phyloP scores from a whole-genome alignment of 2,113 vertebrate species.

The Sclerurus mexicanus region DNA sequence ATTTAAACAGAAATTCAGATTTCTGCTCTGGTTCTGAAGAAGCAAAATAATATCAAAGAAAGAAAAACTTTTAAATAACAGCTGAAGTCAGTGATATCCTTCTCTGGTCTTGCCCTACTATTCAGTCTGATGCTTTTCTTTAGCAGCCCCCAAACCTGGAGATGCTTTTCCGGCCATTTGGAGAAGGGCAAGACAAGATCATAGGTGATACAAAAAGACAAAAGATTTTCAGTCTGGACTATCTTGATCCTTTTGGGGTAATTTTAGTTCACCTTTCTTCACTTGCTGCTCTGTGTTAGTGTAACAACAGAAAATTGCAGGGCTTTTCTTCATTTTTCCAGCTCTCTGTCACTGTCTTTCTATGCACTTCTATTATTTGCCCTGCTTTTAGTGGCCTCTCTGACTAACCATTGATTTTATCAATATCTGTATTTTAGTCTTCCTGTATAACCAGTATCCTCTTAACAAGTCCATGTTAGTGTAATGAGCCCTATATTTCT shows the following conservation, averaged over 20 bases:
- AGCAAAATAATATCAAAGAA: background rate
- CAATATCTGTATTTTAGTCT: background rate
- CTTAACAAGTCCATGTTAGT: background rate
- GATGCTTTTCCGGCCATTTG: background rate
- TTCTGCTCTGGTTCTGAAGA: background rate
- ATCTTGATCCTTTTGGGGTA: background rate
- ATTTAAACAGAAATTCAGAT: constrained; percentile 56
- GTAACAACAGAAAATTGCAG: background rate
- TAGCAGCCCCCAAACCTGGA: background rate
- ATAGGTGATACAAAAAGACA: background rate
- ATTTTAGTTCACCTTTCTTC: background rate
- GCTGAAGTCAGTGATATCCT: background rate
- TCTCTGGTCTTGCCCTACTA: background rate
- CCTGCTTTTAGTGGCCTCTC: background rate
- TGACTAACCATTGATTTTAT: background rate
- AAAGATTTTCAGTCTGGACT: background rate
- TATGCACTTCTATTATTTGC: background rate
- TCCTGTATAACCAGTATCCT: background rate
- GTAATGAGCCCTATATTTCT: background rate
- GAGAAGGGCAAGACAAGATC: background rate
- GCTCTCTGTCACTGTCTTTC: background rate
- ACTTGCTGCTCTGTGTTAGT: background rate
- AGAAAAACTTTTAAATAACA: background rate
- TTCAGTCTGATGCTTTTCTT: background rate
- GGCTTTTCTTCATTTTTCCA: background rate